Base-by-base conservation (phyloP, 2,797 vertebrate species). In the Clarias fuscus region DNA sequence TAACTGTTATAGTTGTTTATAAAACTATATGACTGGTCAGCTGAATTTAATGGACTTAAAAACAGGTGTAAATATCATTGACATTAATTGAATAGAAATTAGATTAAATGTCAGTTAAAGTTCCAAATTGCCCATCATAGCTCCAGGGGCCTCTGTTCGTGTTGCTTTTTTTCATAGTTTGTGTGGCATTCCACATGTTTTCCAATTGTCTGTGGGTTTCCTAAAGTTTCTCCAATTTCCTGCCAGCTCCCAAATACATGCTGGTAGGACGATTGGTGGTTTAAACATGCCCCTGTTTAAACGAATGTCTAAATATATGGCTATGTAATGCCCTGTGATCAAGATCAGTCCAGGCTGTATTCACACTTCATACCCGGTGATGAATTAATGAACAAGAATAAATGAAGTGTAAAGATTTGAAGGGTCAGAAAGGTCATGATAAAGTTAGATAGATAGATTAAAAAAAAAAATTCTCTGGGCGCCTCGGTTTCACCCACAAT, bases 271-370 rank as follows among this genome's bases (percentile, higher is more conserved):
- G 15, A 78, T 14, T 33, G 27, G 27, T 37, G 2, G 18, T 58
- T 17, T 22, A 33, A 33, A 22, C 22, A 53, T 78, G 56, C 37
- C 30, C 76, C 8, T 18, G 22, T 6, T 10, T 33, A 27, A 59
- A 33, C 43, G 1, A 61, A 2, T 76, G 73, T 58, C 15, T 76
- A 33, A 71, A 20, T 7, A 3, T 37, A 30, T 70, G 30, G 30
- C 30, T 71, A 20, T 2, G 3, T 15, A 17, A 4, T 71, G n/a
- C 6, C 43, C 14, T 53, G 43, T 75, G 14, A 53, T 53, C 5
- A n/a, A 75, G 72, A 20, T 10, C 20, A 48, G 71, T 48, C 71
- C 40, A 76, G 73, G 48, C 40, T 75, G 72, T 75, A 75, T 53
- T 48, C 14, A 17, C 7, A 20, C 8, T 8, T 77, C n/a, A 22